A percentile compares a stretch with the other conserved stretches of the same genome.
Conservation (phyloP, 1,140 invertebrate genomes). For the Steinernema feltiae region DNA sequence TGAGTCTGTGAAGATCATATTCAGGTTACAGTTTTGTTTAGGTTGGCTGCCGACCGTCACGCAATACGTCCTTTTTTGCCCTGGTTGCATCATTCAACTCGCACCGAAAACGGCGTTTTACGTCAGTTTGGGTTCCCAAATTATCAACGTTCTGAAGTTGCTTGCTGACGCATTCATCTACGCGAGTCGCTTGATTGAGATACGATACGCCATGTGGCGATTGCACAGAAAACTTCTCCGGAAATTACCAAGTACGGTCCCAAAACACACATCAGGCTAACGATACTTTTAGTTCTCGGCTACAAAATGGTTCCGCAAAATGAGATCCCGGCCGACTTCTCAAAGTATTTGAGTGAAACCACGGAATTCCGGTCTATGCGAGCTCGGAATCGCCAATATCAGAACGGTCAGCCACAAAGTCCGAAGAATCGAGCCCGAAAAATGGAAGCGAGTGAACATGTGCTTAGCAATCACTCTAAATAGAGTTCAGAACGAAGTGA, state of each 20-base stretch:
- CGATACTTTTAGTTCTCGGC: neutral
- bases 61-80: constrained; percentile 39
- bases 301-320: constrained; percentile 13
- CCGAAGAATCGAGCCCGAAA: neutral
- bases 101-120: constrained; percentile 30
- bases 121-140: constrained; percentile 29
- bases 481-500: neutral
- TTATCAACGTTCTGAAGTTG: constrained; percentile 45
- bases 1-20: neutral
- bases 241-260: constrained; percentile 19
- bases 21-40: constrained; percentile 20
- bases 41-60: constrained; percentile 46
- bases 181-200: constrained; percentile 42
- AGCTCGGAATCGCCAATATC: neutral
- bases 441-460: neutral
- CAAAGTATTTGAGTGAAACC: constrained; percentile 24
- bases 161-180: constrained; percentile 47
- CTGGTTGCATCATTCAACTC: constrained; percentile 39
- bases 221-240: constrained; percentile 28
- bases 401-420: neutral
- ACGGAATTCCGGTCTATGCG: constrained; percentile 24
- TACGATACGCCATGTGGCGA: constrained; percentile 43
- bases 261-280: too few relatives aligned
- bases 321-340: constrained; percentile 19
- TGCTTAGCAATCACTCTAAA: neutral